Conservation (phyloP, 2,797 vertebrate species). For the Sylvia borin region DNA sequence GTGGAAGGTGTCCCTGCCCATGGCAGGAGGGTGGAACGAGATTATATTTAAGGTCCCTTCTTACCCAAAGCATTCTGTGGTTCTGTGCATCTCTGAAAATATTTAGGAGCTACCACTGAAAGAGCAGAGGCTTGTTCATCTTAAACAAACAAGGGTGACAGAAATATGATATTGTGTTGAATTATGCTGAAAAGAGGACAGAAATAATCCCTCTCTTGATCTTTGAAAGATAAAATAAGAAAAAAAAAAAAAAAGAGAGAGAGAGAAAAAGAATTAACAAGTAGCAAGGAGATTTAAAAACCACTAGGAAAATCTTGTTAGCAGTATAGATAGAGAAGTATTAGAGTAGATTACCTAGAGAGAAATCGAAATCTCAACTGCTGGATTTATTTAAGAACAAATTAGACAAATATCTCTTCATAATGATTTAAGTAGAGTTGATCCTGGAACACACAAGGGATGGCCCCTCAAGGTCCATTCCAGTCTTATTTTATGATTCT, state of each 20-base stretch:
- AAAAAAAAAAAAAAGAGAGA: background rate
- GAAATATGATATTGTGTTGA: background rate
- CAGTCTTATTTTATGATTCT: background rate
- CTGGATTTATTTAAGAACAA: conserved; percentile 11
- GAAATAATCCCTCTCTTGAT: background rate
- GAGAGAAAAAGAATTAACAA: background rate
- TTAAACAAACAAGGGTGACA: fast-evolving
- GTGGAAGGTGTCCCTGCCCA: background rate
- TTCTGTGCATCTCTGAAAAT: background rate
- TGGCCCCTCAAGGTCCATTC: background rate
- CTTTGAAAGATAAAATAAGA: background rate
- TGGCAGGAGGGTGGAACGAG: fast-evolving
- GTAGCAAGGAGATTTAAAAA: background rate
- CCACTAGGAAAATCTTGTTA: background rate
- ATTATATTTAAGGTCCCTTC: background rate
- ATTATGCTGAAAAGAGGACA: background rate
- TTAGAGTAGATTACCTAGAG: background rate
- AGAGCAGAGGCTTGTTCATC: background rate
- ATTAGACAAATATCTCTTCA: background rate
- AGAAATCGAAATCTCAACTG: conserved; percentile 2
- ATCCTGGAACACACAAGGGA: background rate
- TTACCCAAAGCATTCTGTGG: background rate
- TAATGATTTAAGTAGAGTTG: conserved; percentile 16
- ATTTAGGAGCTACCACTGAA: background rate
- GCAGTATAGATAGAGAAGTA: background rate